Base-by-base conservation (phyloP, 2,888 invertebrate species). In the Drosophila birchii region DNA sequence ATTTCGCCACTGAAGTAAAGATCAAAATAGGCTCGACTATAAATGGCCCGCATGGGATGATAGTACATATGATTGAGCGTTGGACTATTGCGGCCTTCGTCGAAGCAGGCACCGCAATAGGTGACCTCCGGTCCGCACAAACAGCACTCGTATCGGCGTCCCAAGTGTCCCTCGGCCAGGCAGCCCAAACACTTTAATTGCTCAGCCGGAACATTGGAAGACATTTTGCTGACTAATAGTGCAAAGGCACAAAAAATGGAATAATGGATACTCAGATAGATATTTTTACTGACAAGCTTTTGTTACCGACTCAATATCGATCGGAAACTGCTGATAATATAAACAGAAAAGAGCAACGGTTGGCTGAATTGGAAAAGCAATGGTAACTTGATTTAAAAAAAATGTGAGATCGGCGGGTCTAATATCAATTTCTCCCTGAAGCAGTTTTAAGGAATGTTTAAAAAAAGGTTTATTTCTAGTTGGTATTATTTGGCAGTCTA, bases 21-120 rank as follows among this genome's bases (percentile, higher is more conserved):
- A 2, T 86, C 62, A 11, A 78, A 74, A 51, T 26, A 34, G 7
- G 44, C 9, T 7, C 20, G 29, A 68, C 57, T 86, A 32, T 71
- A 79, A 3, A 79, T 61, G 18, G 75, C 86, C 56, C 72, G 75
- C 86, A 82, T 86, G 18, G 86, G 87, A 66, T 84, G 84, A 51
- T 74, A 84, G 29, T 77, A 77, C 26, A 77, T 84, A 59, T 86
- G 87, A 26, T 18, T 38, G 6, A 59, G 51, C 26, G 16, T 36
- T 6, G 64, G 7, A 11, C 8, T 6, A 26, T 75, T 73, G 47
- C 72, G 75, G 53, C 62, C 76, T 18, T 18, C 26, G 6, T 74
- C 58, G 16, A 64, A 74, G 16, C 84, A 86, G 6, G 41, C 38
- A 18, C 68, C 79, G 29, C 87, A 84, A 51, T 72, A 83, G 12